Percentiles rank a stretch among this genome's conserved stretches.
phyloP scores from a whole-genome alignment of 1,140 invertebrate species.

The Hyposmocoma kahamanoa region DNA sequence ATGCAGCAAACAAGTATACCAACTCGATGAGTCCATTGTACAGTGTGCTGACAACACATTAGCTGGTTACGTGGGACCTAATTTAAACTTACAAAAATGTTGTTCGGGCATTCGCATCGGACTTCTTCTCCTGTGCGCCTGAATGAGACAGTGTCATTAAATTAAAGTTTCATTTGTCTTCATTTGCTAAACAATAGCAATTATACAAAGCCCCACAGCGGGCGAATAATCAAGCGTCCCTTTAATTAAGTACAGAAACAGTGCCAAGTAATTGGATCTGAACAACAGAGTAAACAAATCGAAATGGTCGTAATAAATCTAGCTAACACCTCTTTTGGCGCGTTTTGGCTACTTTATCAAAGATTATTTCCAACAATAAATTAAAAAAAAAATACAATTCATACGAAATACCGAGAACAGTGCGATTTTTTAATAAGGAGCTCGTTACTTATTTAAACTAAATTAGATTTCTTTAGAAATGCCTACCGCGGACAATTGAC shows the following conservation, averaged over 20 bases:
- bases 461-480: no score
- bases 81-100: conserved; percentile 41
- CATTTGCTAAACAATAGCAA: conserved; percentile 74
- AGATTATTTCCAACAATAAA: no score
- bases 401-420: no score
- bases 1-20: no score
- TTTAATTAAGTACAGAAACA: conserved; percentile 74
- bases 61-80: conserved; percentile 15
- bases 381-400: no score
- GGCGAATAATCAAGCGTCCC: conserved; percentile 72
- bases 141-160: conserved; percentile 71
- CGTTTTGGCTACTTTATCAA: background rate
- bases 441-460: no score
- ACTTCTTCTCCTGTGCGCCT: conserved; percentile 56
- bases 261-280: conserved; percentile 73
- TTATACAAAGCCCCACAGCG: conserved; percentile 72
- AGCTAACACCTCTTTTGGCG: conserved; percentile 62
- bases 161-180: conserved; percentile 74
- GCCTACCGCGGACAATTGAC: no score
- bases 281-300: conserved; percentile 73
- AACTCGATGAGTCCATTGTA: no score
- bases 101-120: conserved; percentile 39
- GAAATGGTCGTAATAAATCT: conserved; percentile 71
- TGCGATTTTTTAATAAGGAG: no score
- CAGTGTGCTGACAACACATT: no score